phyloP scores from a whole-genome alignment of 2,113 vertebrate genomes.

The Lycocorax pyrrhopterus region DNA sequence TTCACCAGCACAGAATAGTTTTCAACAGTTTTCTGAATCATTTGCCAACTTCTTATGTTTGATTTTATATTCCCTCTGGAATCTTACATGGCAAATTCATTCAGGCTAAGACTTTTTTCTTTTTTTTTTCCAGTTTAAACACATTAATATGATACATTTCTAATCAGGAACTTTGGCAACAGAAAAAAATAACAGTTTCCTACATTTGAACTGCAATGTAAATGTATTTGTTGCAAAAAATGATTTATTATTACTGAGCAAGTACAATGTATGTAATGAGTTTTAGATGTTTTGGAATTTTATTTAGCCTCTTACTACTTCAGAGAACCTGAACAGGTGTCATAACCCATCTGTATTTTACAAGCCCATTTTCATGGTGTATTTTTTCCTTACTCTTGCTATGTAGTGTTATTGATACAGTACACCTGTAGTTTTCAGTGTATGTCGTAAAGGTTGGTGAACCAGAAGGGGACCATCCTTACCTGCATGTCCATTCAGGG shows the following conservation, averaged over 20 bases:
- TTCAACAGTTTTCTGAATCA: slow-evolving; percentile 38
- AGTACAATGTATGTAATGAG: slow-evolving; percentile 37
- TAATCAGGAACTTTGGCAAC: slow-evolving; percentile 48
- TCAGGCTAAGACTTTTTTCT: background rate
- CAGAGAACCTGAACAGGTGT: slow-evolving; percentile 32
- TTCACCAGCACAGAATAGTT: slow-evolving; percentile 67
- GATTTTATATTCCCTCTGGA: slow-evolving; percentile 60
- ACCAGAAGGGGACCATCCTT: slow-evolving; percentile 56
- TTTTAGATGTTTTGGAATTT: slow-evolving; percentile 42
- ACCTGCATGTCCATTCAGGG: slow-evolving; percentile 44
- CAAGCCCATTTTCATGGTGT: slow-evolving; percentile 26
- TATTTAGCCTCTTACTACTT: slow-evolving; percentile 44
- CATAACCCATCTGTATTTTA: slow-evolving; percentile 49
- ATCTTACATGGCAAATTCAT: slow-evolving; percentile 24
- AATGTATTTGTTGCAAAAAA: slow-evolving; percentile 63
- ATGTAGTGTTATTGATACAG: slow-evolving; percentile 75
- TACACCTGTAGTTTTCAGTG: slow-evolving; percentile 67
- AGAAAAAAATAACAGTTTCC: background rate
- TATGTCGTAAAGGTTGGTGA: slow-evolving; percentile 62
- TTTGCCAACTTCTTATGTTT: slow-evolving; percentile 62
- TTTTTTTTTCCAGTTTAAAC: background rate
- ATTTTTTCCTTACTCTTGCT: slow-evolving; percentile 69
- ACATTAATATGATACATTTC: slow-evolving; percentile 45
- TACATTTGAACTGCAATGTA: slow-evolving; percentile 38
- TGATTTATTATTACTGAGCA: slow-evolving; percentile 53